Evolutionary conservation across 2,113 vertebrate genomes (phyloP).

Genomic region (Nannospalax galili): DNA sequence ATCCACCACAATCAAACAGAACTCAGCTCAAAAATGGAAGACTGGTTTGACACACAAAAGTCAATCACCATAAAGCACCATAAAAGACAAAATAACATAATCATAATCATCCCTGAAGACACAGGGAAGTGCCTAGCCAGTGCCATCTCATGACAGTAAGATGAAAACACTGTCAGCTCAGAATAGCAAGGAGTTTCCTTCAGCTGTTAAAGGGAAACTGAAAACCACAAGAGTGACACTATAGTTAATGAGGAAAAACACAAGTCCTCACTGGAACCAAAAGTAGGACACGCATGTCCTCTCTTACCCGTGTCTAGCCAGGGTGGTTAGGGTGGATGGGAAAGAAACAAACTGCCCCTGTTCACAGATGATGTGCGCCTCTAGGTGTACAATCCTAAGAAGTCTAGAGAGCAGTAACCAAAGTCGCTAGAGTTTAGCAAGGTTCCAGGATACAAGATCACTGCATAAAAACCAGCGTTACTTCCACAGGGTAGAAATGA

Average conservation of each 20-base stretch:
- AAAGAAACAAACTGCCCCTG: neutral
- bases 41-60: neutral
- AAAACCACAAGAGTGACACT: neutral
- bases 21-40: neutral
- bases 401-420: neutral
- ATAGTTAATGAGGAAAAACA: neutral
- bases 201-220: neutral
- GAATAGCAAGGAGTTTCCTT: neutral
- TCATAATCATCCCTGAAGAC: neutral
- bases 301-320: neutral
- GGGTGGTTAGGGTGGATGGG: neutral
- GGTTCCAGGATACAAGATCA: neutral
- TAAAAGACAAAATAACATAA: neutral
- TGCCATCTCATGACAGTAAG: neutral
- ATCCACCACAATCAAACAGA: neutral
- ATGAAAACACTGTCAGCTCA: neutral
- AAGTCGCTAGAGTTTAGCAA: neutral
- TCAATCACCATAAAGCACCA: neutral
- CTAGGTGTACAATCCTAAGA: neutral
- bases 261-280: neutral
- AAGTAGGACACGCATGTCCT: neutral
- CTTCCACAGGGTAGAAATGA: neutral
- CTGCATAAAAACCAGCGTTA: neutral
- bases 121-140: neutral
- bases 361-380: neutral